phyloP scores from a whole-genome alignment of 2,888 invertebrate species.

The Pinctada fucata region DNA sequence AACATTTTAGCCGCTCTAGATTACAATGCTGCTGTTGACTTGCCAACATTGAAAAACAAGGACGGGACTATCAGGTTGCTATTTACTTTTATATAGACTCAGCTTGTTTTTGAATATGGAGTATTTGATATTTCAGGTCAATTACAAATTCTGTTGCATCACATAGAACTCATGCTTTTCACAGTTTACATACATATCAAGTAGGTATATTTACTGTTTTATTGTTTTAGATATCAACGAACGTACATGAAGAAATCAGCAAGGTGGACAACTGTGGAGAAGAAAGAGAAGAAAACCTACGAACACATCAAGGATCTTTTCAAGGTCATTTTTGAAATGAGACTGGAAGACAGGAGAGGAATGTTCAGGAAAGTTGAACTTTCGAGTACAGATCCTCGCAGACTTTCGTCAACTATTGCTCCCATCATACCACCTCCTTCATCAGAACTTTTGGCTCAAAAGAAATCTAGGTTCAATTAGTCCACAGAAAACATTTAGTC shows the following conservation, averaged over 20 bases:
- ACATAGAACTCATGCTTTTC: no score
- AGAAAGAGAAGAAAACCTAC: slow-evolving; percentile 29
- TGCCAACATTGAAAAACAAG: slow-evolving; percentile 26
- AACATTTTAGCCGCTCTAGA: slow-evolving; percentile 39
- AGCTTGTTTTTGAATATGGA: no score
- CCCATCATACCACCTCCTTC: slow-evolving; percentile 13
- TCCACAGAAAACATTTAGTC: no score
- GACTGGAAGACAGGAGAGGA: slow-evolving; percentile 26
- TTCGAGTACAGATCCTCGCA: slow-evolving; percentile 28
- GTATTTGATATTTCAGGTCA: no score
- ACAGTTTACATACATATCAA: not conserved
- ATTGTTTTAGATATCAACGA: slow-evolving; percentile 6
- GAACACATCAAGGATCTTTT: slow-evolving; percentile 14
- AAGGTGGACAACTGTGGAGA: slow-evolving; percentile 26
- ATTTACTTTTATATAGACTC: not conserved
- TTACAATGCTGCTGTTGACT: slow-evolving; percentile 17
- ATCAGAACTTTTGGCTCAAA: not conserved
- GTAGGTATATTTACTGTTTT: not conserved
- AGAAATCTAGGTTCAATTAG: not conserved
- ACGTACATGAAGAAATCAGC: slow-evolving; percentile 32
- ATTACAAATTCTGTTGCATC: no score
- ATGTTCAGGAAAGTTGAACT: slow-evolving; percentile 11
- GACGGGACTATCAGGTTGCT: slow-evolving; percentile 13
- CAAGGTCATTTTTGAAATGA: slow-evolving; percentile 14
- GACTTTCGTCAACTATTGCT: slow-evolving; percentile 14